phyloP scores from a whole-genome alignment of 35 echinoderm and acorn worm species.

The Hemicentrotus pulcherrimus region DNA sequence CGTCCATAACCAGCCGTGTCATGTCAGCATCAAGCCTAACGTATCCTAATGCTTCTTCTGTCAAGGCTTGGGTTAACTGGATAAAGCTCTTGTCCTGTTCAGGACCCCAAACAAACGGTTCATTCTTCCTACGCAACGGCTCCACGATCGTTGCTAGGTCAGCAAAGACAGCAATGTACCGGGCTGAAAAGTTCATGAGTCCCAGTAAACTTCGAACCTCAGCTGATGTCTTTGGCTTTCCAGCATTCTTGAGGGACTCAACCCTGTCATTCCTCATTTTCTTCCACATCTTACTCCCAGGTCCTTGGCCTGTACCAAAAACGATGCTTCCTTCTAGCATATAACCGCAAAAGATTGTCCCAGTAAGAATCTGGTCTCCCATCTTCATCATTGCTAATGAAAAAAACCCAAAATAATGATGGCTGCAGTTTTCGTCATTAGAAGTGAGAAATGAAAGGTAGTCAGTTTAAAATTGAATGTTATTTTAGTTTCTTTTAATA shows the following conservation, averaged over 20 bases:
- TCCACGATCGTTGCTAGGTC: conserved; percentile 34
- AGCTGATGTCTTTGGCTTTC: conserved; percentile 47
- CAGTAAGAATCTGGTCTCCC: no score
- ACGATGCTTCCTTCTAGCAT: no score
- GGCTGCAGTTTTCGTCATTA: no score
- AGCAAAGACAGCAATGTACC: conserved; percentile 69
- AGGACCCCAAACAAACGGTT: conserved; percentile 55
- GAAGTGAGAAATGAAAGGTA: no score
- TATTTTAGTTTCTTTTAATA: no score
- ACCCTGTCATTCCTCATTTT: not conserved
- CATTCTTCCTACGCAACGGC: conserved; percentile 65
- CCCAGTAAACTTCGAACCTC: conserved; percentile 77
- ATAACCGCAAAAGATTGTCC: no score
- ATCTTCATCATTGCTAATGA: no score
- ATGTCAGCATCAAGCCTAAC: conserved; percentile 51
- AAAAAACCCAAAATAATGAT: no score
- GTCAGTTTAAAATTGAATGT: no score
- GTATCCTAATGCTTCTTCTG: conserved; percentile 61
- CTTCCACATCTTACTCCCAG: no score
- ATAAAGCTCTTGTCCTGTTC: conserved; percentile 48
- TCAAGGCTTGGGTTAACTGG: conserved; percentile 39
- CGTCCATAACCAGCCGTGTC: conserved; percentile 65
- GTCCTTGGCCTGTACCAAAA: no score
- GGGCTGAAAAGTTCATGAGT: conserved; percentile 60
- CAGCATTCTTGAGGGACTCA: conserved; percentile 46